Evolutionary conservation across 2,888 invertebrate genomes (phyloP).

Genomic region (Tridacna crocea): DNA sequence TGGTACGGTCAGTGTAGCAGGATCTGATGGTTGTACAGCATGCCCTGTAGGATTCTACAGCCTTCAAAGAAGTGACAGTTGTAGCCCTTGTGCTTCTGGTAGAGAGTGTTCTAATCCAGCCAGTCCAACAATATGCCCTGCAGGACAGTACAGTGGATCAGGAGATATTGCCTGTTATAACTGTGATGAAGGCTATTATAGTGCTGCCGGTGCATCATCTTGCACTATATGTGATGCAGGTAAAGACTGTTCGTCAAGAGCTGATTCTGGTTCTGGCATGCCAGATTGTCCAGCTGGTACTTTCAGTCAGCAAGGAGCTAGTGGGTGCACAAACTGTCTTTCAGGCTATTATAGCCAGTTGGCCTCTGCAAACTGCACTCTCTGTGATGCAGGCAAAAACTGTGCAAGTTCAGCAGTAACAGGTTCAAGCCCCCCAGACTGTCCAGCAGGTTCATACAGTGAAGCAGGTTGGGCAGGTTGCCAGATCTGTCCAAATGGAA

Average conservation of each 20-base stretch:
- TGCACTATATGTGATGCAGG: slow-evolving; percentile 48
- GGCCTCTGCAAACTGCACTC: slow-evolving; percentile 64
- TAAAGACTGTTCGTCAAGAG: slow-evolving; percentile 61
- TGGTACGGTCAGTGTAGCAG: slow-evolving; percentile 61
- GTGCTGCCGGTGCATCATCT: slow-evolving; percentile 55
- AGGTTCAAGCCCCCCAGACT: slow-evolving; percentile 50
- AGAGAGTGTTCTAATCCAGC: slow-evolving; percentile 38
- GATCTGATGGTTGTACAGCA: slow-evolving; percentile 40
- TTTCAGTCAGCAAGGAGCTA: slow-evolving; percentile 62
- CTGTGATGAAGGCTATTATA: slow-evolving; percentile 74
- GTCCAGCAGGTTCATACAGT: slow-evolving; percentile 67
- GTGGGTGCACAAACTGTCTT: slow-evolving; percentile 65
- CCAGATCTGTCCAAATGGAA: slow-evolving; percentile 57
- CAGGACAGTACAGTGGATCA: slow-evolving; percentile 60
- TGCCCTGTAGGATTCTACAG: slow-evolving; percentile 74
- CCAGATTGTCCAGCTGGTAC: slow-evolving; percentile 58
- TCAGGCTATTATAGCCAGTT: slow-evolving; percentile 63
- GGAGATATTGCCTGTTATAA: slow-evolving; percentile 47
- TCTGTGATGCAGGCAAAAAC: slow-evolving; percentile 70
- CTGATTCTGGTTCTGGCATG: slow-evolving; percentile 19
- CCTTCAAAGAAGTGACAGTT: slow-evolving; percentile 50
- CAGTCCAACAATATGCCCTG: slow-evolving; percentile 43
- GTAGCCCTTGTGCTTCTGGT: slow-evolving; percentile 45
- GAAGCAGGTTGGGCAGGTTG: slow-evolving; percentile 56
- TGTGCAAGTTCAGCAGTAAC: slow-evolving; percentile 52